These are phyloP conservation scores for Apocheima hispidaria DNA, from an alignment of 2,888 invertebrate species.

Conservation along the genomic window DNA sequence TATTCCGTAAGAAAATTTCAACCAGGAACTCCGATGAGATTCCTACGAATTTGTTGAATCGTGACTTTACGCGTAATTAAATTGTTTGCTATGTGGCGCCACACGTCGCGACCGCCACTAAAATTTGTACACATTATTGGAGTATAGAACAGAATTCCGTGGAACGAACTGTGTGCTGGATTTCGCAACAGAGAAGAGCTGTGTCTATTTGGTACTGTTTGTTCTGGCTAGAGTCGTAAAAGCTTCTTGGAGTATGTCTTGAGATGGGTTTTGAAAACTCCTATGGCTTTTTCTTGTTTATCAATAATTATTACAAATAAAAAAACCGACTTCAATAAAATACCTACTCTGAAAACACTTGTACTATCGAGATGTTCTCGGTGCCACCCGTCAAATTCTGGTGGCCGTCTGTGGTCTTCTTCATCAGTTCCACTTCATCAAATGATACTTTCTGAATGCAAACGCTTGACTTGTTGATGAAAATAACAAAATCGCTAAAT, in stretches of 20 bases:
- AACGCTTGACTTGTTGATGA: too few relatives aligned
- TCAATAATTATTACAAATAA: too few relatives aligned
- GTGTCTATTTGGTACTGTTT: conserved; percentile 10
- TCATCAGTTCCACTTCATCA: too few relatives aligned
- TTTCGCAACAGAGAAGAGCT: background rate
- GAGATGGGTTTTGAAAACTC: background rate
- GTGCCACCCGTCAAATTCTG: too few relatives aligned
- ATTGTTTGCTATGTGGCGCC: conserved; percentile 78
- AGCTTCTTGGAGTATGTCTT: background rate
- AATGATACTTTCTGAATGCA: too few relatives aligned
- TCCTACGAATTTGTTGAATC: conserved; percentile 68
- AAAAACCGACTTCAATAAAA: too few relatives aligned
- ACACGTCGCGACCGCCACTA: conserved; percentile 68
- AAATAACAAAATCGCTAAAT: too few relatives aligned
- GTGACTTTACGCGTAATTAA: conserved; percentile 79
- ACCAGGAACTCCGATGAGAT: conserved; percentile 44
- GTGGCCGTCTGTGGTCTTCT: too few relatives aligned
- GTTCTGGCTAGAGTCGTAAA: conserved; percentile 9
- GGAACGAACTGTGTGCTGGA: conserved; percentile 52
- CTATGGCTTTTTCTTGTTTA: too few relatives aligned
- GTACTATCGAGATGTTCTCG: too few relatives aligned
- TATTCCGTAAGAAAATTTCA: conserved; percentile 28
- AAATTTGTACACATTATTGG: conserved; percentile 71
- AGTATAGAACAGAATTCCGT: conserved; percentile 64
- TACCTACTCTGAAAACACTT: too few relatives aligned